Base-by-base conservation (phyloP, 2,797 vertebrate species). In the Cyclopterus lumpus region DNA sequence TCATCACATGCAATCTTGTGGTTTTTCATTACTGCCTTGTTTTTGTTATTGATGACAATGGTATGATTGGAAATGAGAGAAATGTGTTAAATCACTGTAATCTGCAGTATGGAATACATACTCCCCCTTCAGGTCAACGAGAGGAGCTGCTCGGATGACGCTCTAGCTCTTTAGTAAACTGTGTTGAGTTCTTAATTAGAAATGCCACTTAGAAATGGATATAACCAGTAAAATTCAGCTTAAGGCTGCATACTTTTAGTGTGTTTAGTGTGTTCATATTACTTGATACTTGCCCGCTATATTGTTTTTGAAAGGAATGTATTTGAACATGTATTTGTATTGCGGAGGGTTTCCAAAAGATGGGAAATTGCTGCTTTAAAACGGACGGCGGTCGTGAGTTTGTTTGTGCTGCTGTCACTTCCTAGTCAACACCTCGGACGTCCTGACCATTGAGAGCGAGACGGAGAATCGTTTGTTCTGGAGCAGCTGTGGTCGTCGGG, bases 371-470 rank as follows among this genome's bases (percentile, higher is more conserved):
- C 28, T 53, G 5, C 4, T 78, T 72, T 22, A 11, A 40, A 24
- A 20, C 54, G 26, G 9, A 14, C 26, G 26, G 32, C 28, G 9
- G 9, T 16, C 3, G 0, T 24, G 46, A 58, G 6, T 78, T 67
- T 80, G 42, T 71, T 71, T 74, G 28, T 75, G 42, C 48, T 14
- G 26, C 80, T 18, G 58, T 78, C 85, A 1, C 81, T 51, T 91
- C 88, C 81, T 54, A 95, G 95, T 83, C 80, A 90, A 93, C 95
- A 95, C 94, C 42, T 96, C 97, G n/a, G 92, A 95, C 66, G 91
- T 99, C 70, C 89, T 99, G 77, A 96, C 95, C 59, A 94, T 99
- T 76, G 91, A 95, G 87, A 95, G 93, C 63, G 96, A 96, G 82
- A 92, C 92, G 5, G 97, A 99, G 93, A 97, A 95, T 64, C 90